Conservation (phyloP, 2,797 vertebrate species). For the Moxostoma hubbsi region DNA sequence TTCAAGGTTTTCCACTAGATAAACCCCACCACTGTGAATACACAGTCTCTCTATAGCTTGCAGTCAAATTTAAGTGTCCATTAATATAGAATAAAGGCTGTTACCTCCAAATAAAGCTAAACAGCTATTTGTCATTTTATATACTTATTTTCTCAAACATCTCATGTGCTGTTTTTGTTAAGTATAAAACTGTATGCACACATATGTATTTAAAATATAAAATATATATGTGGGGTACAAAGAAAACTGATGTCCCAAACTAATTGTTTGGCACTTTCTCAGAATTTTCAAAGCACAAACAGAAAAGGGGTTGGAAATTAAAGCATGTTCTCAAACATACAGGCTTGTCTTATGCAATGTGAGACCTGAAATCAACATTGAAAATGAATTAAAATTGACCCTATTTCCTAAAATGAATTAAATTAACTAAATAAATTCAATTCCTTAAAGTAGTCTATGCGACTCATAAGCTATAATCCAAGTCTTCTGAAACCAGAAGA, state of each 20-base stretch:
- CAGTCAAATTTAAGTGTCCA: conserved; percentile 28
- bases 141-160: background rate
- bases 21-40: conserved; percentile 23
- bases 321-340: too few relatives aligned
- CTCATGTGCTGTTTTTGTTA: background rate
- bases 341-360: too few relatives aligned
- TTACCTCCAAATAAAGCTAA: background rate
- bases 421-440: too few relatives aligned
- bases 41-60: conserved; percentile 4
- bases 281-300: too few relatives aligned
- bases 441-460: too few relatives aligned
- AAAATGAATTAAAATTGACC: too few relatives aligned
- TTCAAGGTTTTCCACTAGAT: conserved; percentile 24
- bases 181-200: background rate
- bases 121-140: conserved; percentile 19
- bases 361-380: too few relatives aligned
- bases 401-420: too few relatives aligned
- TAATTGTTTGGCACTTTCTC: too few relatives aligned
- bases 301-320: too few relatives aligned
- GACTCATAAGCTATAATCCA: too few relatives aligned
- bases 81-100: conserved; percentile 9
- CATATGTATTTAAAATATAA: background rate
- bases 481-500: too few relatives aligned
- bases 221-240: background rate
- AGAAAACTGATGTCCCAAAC: background rate